These are phyloP conservation scores for Sminthurides aquaticus DNA, from an alignment of 2,888 invertebrate genomes.

Conservation along the genomic window DNA sequence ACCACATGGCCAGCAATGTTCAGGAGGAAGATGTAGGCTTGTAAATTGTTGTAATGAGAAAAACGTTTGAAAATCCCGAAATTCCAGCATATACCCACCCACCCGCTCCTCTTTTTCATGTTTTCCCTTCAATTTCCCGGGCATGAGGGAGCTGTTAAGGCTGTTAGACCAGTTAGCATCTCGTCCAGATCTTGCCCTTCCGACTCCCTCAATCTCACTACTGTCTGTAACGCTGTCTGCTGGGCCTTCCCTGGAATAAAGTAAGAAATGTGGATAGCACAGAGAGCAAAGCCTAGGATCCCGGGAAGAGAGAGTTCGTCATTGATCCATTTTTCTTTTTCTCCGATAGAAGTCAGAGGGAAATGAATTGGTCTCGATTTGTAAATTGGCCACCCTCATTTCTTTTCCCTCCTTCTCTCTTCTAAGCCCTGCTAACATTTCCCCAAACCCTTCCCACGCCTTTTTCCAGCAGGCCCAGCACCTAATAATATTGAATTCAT, in stretches of 20 bases:
- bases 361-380: conserved; percentile 20
- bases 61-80: no score
- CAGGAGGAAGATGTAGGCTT: no score
- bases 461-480: background rate
- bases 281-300: background rate
- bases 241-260: no score
- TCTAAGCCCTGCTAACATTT: background rate
- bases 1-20: no score
- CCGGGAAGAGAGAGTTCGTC: background rate
- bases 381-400: conserved; percentile 12
- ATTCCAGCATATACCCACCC: no score
- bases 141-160: background rate
- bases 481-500: background rate
- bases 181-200: no score
- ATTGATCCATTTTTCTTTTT: conserved; percentile 5
- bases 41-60: no score
- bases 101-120: background rate
- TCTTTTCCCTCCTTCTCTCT: background rate
- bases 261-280: no score
- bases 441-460: background rate
- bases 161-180: no score
- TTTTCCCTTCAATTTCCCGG: background rate
- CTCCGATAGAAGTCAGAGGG: background rate
- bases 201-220: no score
- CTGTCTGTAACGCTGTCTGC: no score